A percentile compares a stretch with the other conserved stretches of the same genome.
Evolutionary conservation across 92 coral and sea anemone genomes (phyloP).

Genomic region (Epizoanthus illoricatus): DNA sequence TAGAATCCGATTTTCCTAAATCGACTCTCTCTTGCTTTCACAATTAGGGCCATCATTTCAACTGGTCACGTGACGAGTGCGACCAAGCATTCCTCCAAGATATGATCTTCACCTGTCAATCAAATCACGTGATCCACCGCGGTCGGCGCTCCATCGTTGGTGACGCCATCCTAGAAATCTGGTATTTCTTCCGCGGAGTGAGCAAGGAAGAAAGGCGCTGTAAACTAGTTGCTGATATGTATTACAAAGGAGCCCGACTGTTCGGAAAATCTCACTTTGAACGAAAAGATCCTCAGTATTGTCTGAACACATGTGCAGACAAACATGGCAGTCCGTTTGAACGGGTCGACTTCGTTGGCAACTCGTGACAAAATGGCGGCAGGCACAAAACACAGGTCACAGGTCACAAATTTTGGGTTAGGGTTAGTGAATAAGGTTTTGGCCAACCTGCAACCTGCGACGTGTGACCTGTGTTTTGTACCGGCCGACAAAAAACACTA

Average conservation of each 20-base stretch:
- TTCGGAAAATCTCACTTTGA: constrained; percentile 93
- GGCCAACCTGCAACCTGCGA: too few species aligned
- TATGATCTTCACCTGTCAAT: constrained; percentile 74
- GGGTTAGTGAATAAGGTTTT: too few species aligned
- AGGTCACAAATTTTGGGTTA: too few species aligned
- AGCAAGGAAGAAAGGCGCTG: constrained; percentile 88
- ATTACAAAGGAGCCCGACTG: constrained; percentile 80
- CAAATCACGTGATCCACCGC: constrained; percentile 48
- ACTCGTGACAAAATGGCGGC: not conserved
- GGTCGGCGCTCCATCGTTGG: constrained; percentile 79
- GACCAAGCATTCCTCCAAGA: constrained; percentile 88
- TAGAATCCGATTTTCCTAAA: too few species aligned
- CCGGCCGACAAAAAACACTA: too few species aligned
- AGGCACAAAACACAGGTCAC: not conserved
- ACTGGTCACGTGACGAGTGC: constrained; percentile 97
- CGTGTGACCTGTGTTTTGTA: too few species aligned
- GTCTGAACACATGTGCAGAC: constrained; percentile 87
- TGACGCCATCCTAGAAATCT: constrained; percentile 86
- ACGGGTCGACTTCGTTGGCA: constrained; percentile 34
- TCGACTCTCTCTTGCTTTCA: too few species aligned
- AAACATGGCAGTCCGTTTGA: constrained; percentile 93
- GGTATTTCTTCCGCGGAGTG: constrained; percentile 94
- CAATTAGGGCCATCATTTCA: constrained; percentile 85
- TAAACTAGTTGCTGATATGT: constrained; percentile 85
- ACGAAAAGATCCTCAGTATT: constrained; percentile 76